Percentiles rank a stretch among this genome's conserved stretches.
These are phyloP conservation scores for Parnassius apollo DNA, from an alignment of 2,888 invertebrate genomes.

Conservation along the genomic window DNA sequence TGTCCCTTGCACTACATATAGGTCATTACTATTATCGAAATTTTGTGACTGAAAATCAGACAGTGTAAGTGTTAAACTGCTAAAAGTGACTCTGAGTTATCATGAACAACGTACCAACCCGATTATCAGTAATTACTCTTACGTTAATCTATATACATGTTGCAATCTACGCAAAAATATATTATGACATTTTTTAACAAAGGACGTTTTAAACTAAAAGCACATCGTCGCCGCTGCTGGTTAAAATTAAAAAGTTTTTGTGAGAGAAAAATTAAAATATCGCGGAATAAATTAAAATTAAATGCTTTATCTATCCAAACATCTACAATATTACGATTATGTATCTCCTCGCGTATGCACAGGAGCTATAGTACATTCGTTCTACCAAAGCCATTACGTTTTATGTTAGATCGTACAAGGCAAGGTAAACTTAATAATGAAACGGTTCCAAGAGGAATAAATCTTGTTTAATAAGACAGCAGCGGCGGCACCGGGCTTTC, in stretches of 20 bases:
- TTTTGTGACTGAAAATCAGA: no score
- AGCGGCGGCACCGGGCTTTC: slow-evolving; percentile 2
- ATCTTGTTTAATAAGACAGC: neutral
- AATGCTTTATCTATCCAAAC: neutral
- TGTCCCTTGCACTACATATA: no score
- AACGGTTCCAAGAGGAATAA: neutral
- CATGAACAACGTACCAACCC: slow-evolving; percentile 6
- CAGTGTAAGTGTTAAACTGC: no score
- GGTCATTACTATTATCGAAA: no score
- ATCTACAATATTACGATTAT: neutral
- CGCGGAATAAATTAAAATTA: no score
- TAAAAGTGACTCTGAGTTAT: no score
- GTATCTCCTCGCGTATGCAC: no score
- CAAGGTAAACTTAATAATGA: no score
- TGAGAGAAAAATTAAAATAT: neutral
- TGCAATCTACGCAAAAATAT: slow-evolving; percentile 1
- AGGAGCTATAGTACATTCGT: no score
- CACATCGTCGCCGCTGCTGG: slow-evolving; percentile 1
- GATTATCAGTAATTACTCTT: neutral
- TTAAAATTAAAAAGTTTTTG: neutral
- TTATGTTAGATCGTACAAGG: no score
- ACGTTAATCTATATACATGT: slow-evolving; percentile 5
- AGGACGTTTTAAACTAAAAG: slow-evolving; percentile 17
- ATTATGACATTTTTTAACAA: neutral
- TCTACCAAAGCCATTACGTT: no score